Evolutionary conservation across 2,113 vertebrate species (phyloP).

Genomic region (Pandion haliaetus): DNA sequence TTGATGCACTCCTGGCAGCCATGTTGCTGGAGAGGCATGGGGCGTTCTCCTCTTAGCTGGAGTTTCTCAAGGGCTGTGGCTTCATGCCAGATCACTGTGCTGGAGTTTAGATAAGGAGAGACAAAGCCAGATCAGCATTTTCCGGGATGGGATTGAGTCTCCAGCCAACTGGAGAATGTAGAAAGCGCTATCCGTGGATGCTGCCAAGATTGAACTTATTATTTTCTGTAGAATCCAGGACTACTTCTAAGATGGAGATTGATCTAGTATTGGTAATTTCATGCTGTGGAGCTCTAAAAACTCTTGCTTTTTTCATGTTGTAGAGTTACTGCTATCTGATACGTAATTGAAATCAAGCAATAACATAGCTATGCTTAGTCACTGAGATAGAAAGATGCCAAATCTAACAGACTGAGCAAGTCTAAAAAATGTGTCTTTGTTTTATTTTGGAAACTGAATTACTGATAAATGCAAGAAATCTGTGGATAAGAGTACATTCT

Average conservation of each 20-base stretch:
- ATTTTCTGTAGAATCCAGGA: not conserved
- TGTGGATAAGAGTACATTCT: not conserved
- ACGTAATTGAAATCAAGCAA: not conserved
- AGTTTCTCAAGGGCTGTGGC: not conserved
- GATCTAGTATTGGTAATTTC: not conserved
- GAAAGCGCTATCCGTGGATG: not conserved
- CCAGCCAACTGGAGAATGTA: not conserved
- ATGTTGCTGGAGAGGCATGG: not conserved
- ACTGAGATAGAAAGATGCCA: not conserved
- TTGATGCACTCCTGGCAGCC: not conserved
- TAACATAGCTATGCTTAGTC: not conserved
- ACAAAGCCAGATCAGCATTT: not conserved
- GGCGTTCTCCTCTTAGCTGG: not conserved
- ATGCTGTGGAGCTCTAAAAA: not conserved
- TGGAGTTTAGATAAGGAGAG: not conserved
- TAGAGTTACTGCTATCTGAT: not conserved
- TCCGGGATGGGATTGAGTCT: not conserved
- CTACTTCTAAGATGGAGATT: not conserved
- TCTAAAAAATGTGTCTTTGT: not conserved
- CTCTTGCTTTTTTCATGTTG: not conserved
- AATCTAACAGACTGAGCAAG: not conserved
- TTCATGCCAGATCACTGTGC: not conserved
- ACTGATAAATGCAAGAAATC: not conserved
- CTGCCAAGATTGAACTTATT: not conserved
- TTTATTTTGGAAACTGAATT: slow-evolving; percentile 12